Evolutionary conservation across 1,140 invertebrate species (phyloP), one percentile per base, ranked within the genome.

Genomic region (Planococcus citri): DNA sequence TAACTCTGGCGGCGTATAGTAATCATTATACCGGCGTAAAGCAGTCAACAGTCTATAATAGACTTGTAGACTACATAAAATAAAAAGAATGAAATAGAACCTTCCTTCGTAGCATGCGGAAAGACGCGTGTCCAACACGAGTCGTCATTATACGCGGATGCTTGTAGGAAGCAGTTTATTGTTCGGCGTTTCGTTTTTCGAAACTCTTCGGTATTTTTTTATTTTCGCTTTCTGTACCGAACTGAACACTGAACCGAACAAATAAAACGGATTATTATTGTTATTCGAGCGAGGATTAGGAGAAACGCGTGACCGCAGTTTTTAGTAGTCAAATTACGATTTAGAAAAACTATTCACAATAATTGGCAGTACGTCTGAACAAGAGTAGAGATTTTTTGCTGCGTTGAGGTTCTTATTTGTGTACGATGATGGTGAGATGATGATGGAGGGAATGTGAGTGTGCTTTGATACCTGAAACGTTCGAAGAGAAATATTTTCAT

Each of bases 231-330:
- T 51, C 17, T 51, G 41, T 51, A 51, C 41, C 41, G 41, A 51
- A 51, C 41, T 3, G 17, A 51, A 4, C 17, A 51, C 17, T 51
- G 41, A 51, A n/a, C n/a, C n/a, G n/a, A n/a, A n/a, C n/a, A 9
- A 51, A 51, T 51, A 51, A 51, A 51, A 51, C 41, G 41, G 41
- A 51, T 51, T 51, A 51, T 51, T 51, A 51, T 51, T 51, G 41
- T 51, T 51, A 51, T 51, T 51, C 41, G 41, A 51, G 41, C 41
- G 41, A 6, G 41, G 41, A 51, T 51, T 51, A 51, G n/a, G 41
- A 51, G 41, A 51, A 51, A 51, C 41, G 41, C 41, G 41, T 51
- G 41, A 51, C 41, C 41, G 41, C 41, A 51, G 41, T 51, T 51
- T 51, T 51, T 51, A 51, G 41, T 51, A 51, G 41, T 51, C 41